phyloP scores from a whole-genome alignment of 2,888 invertebrate genomes.

The Agrypnus murinus region DNA sequence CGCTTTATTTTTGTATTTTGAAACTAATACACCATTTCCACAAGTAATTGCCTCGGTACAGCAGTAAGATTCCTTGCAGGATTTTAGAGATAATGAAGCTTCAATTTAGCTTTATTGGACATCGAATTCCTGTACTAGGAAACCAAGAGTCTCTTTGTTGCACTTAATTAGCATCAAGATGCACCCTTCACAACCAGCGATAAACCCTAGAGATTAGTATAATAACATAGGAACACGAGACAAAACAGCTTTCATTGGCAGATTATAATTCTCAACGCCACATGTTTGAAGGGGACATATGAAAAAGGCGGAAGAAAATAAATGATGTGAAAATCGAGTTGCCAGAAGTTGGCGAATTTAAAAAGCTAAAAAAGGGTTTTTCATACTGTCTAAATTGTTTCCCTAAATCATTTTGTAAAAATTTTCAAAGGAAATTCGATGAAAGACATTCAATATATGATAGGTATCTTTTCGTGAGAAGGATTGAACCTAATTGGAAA shows the following conservation, averaged over 20 bases:
- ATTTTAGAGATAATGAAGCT: constrained; percentile 9
- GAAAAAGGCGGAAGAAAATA: background rate
- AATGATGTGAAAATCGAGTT: background rate
- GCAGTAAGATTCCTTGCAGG: constrained; percentile 6
- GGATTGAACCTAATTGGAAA: constrained; percentile 25
- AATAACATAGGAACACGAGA: background rate
- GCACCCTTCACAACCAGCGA: constrained; percentile 1
- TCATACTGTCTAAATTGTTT: too few relatives aligned
- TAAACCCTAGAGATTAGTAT: too few relatives aligned
- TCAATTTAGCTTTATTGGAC: constrained; percentile 18
- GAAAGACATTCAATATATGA: too few relatives aligned
- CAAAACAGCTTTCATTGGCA: background rate
- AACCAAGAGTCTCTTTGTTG: constrained; percentile 7
- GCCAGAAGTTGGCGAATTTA: background rate
- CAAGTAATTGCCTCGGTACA: constrained; percentile 8
- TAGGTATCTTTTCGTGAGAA: constrained; percentile 11
- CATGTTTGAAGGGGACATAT: background rate
- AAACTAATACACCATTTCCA: constrained; percentile 17
- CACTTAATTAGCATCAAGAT: constrained; percentile 11
- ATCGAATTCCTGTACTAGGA: background rate
- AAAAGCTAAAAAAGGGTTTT: too few relatives aligned
- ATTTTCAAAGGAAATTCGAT: too few relatives aligned
- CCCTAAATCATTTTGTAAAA: too few relatives aligned
- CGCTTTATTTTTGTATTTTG: background rate
- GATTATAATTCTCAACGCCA: background rate